Percentiles rank a stretch among this genome's conserved stretches.
phyloP scores from a whole-genome alignment of 2,113 vertebrate species.

The Rhadina sibilatrix region DNA sequence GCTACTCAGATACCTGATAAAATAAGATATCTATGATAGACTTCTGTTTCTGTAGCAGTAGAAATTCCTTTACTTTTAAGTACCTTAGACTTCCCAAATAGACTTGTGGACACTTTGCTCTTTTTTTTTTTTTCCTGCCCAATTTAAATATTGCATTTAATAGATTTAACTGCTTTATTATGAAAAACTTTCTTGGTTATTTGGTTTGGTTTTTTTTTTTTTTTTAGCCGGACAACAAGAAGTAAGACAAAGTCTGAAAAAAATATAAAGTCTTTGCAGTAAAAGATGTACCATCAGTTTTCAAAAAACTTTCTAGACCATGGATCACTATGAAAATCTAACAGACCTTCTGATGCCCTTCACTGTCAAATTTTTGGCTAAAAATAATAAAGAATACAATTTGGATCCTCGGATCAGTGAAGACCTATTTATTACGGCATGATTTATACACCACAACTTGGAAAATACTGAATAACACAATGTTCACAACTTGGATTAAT shows the following conservation, averaged over 20 bases:
- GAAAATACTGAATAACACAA: background rate
- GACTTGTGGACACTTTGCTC: background rate
- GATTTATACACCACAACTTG: background rate
- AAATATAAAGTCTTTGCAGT: background rate
- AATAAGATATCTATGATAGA: background rate
- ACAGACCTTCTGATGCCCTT: background rate
- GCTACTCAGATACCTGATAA: background rate
- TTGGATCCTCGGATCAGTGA: background rate
- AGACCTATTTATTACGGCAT: background rate
- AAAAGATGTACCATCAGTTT: background rate
- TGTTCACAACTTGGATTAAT: background rate
- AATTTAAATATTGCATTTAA: background rate
- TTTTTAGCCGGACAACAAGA: background rate
- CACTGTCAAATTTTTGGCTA: background rate
- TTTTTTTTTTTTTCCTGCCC: background rate
- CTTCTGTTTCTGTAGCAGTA: background rate
- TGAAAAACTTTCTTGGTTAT: background rate
- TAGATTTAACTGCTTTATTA: background rate
- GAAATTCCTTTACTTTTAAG: conserved; percentile 29
- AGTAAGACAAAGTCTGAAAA: background rate
- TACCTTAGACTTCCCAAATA: background rate
- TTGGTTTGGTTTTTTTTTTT: accelerated
- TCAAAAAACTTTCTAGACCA: background rate
- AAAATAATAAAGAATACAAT: background rate
- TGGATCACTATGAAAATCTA: background rate